Conservation (phyloP, 2,797 vertebrate species). For the Neosalanx taihuensis region DNA sequence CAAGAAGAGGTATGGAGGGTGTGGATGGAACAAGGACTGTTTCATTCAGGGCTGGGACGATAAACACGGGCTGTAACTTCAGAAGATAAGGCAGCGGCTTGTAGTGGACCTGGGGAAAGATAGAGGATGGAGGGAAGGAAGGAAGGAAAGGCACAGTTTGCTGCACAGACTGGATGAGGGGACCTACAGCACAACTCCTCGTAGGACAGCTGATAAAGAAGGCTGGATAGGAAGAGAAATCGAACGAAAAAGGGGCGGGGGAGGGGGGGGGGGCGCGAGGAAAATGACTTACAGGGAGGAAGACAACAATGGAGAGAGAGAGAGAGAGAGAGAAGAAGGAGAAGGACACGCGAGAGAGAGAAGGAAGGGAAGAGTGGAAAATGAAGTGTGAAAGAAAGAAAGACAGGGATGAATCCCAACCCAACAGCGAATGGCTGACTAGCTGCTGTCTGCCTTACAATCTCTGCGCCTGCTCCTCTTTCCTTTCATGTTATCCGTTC, state of each 20-base stretch:
- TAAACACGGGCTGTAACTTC: slow-evolving; percentile 44
- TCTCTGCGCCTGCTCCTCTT: slow-evolving; percentile 47
- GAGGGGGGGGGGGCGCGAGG: too few relatives aligned
- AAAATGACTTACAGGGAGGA: not conserved
- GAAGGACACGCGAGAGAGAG: slow-evolving; percentile 10
- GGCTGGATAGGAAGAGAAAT: slow-evolving; percentile 19
- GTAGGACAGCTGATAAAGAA: not conserved
- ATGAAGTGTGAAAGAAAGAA: not conserved
- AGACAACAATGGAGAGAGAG: slow-evolving; percentile 6
- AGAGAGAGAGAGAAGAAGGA: slow-evolving; percentile 11
- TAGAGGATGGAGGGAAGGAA: slow-evolving; percentile 8
- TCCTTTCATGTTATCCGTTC: too few relatives aligned
- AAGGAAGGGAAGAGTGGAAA: slow-evolving; percentile 1
- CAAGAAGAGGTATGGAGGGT: not conserved
- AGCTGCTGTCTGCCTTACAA: slow-evolving; percentile 63
- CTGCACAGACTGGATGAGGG: not conserved
- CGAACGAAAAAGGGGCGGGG: slow-evolving; percentile 35
- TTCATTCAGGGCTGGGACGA: slow-evolving; percentile 10
- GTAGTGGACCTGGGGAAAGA: not conserved
- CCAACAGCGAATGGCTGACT: slow-evolving; percentile 30
- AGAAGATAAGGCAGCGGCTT: slow-evolving; percentile 25
- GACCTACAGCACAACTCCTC: not conserved
- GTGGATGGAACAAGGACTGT: not conserved
- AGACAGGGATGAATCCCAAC: not conserved
- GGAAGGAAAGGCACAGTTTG: not conserved